phyloP scores from a whole-genome alignment of 2,797 vertebrate species.

The Bufotes viridis region DNA sequence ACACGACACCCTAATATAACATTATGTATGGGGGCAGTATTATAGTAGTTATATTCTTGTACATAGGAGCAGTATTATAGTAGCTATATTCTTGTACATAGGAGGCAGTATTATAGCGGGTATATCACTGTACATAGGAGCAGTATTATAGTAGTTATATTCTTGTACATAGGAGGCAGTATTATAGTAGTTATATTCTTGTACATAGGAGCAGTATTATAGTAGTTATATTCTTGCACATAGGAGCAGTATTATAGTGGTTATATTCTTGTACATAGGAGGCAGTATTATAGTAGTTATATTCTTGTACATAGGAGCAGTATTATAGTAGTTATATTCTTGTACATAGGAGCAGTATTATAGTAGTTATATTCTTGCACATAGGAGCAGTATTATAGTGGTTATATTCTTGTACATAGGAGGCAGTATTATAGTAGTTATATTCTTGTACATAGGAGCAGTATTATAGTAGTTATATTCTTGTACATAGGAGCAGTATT shows the following conservation, averaged over 20 bases:
- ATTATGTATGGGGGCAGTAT: neutral
- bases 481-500: constrained; percentile 1
- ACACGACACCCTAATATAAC: neutral
- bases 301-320: neutral
- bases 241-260: neutral
- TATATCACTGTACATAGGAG: neutral
- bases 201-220: neutral
- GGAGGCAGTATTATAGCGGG: neutral
- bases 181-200: constrained; percentile 11
- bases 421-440: neutral
- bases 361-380: neutral
- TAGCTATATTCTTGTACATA: constrained; percentile 6
- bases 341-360: neutral
- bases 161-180: neutral
- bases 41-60: constrained; percentile 10
- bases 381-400: constrained; percentile 1
- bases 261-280: neutral
- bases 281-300: neutral
- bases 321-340: constrained; percentile 8
- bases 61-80: neutral
- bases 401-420: constrained; percentile 3
- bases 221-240: constrained; percentile 6
- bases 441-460: neutral
- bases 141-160: constrained; percentile 2
- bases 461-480: constrained; percentile 14